Percentiles rank a stretch among this genome's conserved stretches.
phyloP scores from a whole-genome alignment of 2,888 invertebrate genomes.

The Carabus problematicus region DNA sequence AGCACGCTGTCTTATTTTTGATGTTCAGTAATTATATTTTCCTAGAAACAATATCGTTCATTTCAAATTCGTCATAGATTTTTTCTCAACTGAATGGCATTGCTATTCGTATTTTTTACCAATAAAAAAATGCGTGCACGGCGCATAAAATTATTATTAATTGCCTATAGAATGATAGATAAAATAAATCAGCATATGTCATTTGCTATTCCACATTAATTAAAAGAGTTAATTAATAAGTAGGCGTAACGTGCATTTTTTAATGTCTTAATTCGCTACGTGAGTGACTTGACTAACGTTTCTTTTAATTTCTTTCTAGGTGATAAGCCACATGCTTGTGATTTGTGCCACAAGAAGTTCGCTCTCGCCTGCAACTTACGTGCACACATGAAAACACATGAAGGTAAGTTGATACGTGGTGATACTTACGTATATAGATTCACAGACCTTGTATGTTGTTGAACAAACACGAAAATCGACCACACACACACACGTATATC shows the following conservation, averaged over 20 bases:
- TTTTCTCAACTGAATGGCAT: conserved; percentile 6
- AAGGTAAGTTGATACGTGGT: conserved; percentile 61
- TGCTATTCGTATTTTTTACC: neutral
- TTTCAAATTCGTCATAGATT: conserved; percentile 35
- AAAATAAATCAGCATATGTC: conserved; percentile 37
- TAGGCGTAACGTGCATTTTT: conserved; percentile 28
- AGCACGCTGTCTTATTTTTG: conserved; percentile 24
- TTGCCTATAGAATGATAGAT: conserved; percentile 23
- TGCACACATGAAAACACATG: conserved; percentile 77
- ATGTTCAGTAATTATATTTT: conserved; percentile 41
- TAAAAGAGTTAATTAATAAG: conserved; percentile 36
- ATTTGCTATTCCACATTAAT: conserved; percentile 35
- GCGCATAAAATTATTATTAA: conserved; percentile 38
- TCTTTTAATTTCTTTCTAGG: conserved; percentile 60
- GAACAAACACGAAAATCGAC: neutral
- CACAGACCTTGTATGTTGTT: neutral
- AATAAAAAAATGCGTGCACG: conserved; percentile 16
- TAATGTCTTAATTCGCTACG: conserved; percentile 8
- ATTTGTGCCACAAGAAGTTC: conserved; percentile 74
- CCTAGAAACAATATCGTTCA: conserved; percentile 41
- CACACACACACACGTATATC: too few relatives aligned
- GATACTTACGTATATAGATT: too few relatives aligned
- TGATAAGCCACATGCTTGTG: conserved; percentile 76
- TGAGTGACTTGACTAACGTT: neutral
- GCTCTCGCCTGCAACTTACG: conserved; percentile 75